Base-by-base conservation (phyloP, 2,797 vertebrate species). In the Pseudopleuronectes americanus region DNA sequence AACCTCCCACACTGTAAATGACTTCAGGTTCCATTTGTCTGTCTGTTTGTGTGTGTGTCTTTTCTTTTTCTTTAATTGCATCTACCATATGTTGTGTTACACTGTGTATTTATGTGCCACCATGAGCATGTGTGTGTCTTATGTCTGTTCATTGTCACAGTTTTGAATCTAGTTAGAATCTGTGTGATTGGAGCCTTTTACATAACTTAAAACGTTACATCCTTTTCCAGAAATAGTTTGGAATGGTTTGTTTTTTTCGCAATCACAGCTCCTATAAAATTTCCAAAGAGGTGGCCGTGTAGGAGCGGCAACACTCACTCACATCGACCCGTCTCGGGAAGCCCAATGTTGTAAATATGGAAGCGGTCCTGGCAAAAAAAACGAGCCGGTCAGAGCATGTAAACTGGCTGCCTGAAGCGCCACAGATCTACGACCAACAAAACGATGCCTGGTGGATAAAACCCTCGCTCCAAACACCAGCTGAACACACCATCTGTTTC, bases 401-500 rank as follows among this genome's bases (percentile, higher is more conserved):
- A 71, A 81, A 76, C 64, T 62, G 77, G 68, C 77, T 68, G 74
- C 74, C 68, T 73, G 61, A 57, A 75, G 75, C 53, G 4, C 41
- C 41, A 68, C 80, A 63, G 71, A 83, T 85, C 72, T 80, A 5
- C 14, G 10, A 84, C 86, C 87, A 88, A 84, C 57, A 80, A 84
- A 72, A 52, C 76, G 78, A 83, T 85, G 87, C 74, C 65, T 76
- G 65, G 71, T 84, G 81, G 87, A 85, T 81, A 78, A 84, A 79
- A 76, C 17, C 22, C 23, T 7, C 0, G 62, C 64, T 81, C 81
- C 76, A 86, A 88, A 82, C 82, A 87, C 73, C 87, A 88, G 85
- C 84, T 89, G 79, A 89, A 86, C 77, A 81, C 76, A 83, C 89
- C 88, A 92, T 92, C 89, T 90, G 90, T 82, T 87, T 87, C 76